phyloP scores from a whole-genome alignment of 2,113 vertebrate genomes.

The Pardalotus punctatus region DNA sequence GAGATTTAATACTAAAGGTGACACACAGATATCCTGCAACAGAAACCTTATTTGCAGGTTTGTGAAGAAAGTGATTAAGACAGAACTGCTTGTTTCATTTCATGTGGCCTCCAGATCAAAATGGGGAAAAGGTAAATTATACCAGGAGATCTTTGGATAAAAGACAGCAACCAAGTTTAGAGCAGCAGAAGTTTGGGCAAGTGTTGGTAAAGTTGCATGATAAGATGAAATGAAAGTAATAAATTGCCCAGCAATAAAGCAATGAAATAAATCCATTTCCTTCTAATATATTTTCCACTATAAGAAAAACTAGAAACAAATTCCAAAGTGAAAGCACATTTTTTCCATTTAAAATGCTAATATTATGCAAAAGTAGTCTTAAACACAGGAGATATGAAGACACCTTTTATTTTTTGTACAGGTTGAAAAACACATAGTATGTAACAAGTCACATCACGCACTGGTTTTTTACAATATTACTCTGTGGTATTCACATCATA shows the following conservation, averaged over 20 bases:
- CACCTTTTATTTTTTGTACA: neutral
- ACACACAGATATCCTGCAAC: neutral
- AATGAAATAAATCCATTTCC: neutral
- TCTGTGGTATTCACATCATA: neutral
- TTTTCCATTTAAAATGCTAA: neutral
- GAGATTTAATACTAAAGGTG: neutral
- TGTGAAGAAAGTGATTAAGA: neutral
- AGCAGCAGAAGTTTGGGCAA: neutral
- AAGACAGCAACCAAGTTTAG: neutral
- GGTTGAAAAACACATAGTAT: neutral
- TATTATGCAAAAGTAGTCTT: neutral
- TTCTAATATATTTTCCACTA: neutral
- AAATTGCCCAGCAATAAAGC: neutral
- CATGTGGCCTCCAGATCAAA: neutral
- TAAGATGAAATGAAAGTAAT: neutral
- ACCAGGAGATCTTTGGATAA: neutral
- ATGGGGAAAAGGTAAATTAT: rapidly evolving
- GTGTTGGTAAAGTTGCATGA: neutral
- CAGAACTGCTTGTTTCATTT: neutral
- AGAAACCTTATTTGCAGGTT: neutral
- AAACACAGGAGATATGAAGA: neutral
- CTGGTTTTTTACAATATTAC: neutral
- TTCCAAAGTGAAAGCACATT: neutral
- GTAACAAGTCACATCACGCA: rapidly evolving
- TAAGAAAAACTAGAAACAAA: neutral